Conservation (phyloP, 2,113 vertebrate species). For the Phalacrocorax carbo region DNA sequence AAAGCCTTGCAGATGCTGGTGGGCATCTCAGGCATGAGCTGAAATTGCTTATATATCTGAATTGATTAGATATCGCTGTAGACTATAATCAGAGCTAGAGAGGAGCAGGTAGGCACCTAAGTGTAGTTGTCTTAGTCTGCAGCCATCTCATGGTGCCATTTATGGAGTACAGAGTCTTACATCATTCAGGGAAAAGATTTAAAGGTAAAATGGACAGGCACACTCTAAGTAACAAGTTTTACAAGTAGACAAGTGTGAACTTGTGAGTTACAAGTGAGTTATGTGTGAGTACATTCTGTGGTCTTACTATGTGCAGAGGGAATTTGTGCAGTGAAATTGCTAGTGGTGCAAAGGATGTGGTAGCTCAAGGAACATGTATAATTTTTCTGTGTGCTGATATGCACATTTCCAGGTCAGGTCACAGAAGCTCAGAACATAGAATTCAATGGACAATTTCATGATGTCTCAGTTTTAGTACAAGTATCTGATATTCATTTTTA, state of each 20-base stretch:
- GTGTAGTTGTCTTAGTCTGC: background rate
- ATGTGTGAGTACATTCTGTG: background rate
- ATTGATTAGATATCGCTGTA: background rate
- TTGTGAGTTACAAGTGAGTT: background rate
- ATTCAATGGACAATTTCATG: background rate
- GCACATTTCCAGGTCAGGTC: background rate
- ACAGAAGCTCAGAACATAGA: background rate
- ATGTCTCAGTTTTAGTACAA: background rate
- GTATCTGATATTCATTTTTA: background rate
- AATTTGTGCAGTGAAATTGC: background rate
- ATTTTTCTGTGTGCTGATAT: background rate
- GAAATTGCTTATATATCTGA: background rate
- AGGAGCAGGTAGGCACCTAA: background rate
- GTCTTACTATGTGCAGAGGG: background rate
- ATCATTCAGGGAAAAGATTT: background rate
- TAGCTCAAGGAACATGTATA: background rate
- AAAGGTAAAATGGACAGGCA: background rate
- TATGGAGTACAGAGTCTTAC: background rate
- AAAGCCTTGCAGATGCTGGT: background rate
- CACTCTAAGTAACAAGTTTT: background rate
- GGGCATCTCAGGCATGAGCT: background rate
- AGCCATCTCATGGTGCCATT: accelerated
- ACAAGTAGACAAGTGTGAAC: background rate
- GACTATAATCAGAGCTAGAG: background rate
- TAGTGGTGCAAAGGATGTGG: background rate